These are phyloP conservation scores for Watsonalla cultraria DNA, from an alignment of 2,888 invertebrate genomes.

Conservation along the genomic window DNA sequence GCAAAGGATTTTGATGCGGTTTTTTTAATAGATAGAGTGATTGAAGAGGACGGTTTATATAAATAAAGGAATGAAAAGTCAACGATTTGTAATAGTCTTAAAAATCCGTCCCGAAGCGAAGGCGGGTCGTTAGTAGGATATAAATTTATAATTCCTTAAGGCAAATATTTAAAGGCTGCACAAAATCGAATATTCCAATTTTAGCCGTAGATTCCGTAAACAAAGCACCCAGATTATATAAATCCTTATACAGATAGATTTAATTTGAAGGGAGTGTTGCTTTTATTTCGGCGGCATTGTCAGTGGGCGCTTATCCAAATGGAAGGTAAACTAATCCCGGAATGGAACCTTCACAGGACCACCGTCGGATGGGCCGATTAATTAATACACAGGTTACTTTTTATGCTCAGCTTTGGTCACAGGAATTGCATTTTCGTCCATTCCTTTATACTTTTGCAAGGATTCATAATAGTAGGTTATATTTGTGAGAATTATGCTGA, in stretches of 20 bases:
- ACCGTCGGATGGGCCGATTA: conserved; percentile 19
- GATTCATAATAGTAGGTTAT: too few relatives aligned
- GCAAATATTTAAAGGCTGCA: not conserved
- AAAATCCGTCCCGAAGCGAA: too few relatives aligned
- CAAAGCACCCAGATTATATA: conserved; percentile 24
- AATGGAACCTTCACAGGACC: conserved; percentile 35
- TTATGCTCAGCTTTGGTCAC: conserved; percentile 2
- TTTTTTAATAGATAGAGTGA: too few relatives aligned
- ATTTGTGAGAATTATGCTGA: too few relatives aligned
- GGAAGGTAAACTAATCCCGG: conserved; percentile 70
- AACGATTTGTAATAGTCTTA: too few relatives aligned
- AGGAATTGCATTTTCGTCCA: not conserved
- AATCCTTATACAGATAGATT: conserved; percentile 40
- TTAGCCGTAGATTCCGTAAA: conserved; percentile 1
- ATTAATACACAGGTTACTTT: conserved; percentile 29
- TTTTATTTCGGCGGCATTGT: conserved; percentile 38
- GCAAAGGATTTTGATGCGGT: too few relatives aligned
- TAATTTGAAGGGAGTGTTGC: conserved; percentile 32
- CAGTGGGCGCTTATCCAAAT: conserved; percentile 56
- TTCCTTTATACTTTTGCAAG: too few relatives aligned
- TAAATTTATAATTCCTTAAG: too few relatives aligned
- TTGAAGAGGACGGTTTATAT: too few relatives aligned
- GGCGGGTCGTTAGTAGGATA: too few relatives aligned
- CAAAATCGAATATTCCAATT: not conserved
- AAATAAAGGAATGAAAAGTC: too few relatives aligned